phyloP scores from a whole-genome alignment of 2,888 invertebrate genomes.

The Hipparchia sbordonii region DNA sequence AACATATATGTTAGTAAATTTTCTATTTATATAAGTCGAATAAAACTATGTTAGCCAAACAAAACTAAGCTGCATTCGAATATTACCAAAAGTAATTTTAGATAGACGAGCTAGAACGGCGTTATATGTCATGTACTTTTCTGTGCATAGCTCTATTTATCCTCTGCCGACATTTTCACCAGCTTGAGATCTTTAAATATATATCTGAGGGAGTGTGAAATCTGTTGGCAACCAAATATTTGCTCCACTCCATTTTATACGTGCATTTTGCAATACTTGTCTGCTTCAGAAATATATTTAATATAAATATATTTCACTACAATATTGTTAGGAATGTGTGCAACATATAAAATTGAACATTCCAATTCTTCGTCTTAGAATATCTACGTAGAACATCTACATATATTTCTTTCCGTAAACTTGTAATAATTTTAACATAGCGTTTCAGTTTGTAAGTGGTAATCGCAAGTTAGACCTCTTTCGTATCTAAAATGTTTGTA shows the following conservation, averaged over 20 bases:
- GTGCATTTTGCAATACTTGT: slow-evolving; percentile 19
- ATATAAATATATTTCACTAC: slow-evolving; percentile 9
- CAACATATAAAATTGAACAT: neutral
- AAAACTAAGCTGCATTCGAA: neutral
- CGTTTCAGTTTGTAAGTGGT: too few relatives aligned
- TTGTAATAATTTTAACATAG: too few relatives aligned
- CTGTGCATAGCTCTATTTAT: slow-evolving; percentile 20
- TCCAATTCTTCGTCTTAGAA: neutral
- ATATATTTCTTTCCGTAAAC: too few relatives aligned
- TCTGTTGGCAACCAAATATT: slow-evolving; percentile 27
- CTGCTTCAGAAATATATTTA: slow-evolving; percentile 16
- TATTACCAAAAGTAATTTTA: neutral
- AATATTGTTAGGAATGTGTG: slow-evolving; percentile 6
- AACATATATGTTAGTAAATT: too few relatives aligned
- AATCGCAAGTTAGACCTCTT: neutral
- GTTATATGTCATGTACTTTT: neutral
- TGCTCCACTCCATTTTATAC: slow-evolving; percentile 20
- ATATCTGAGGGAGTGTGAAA: slow-evolving; percentile 21
- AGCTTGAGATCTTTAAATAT: slow-evolving; percentile 18
- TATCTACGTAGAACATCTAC: neutral
- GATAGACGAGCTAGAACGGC: neutral
- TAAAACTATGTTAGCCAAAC: neutral
- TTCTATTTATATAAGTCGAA: too few relatives aligned
- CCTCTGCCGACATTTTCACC: slow-evolving; percentile 14
- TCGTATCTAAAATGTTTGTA: neutral